Evolutionary conservation across 1,140 invertebrate species (phyloP).

Genomic region (Hycleus phaleratus): DNA sequence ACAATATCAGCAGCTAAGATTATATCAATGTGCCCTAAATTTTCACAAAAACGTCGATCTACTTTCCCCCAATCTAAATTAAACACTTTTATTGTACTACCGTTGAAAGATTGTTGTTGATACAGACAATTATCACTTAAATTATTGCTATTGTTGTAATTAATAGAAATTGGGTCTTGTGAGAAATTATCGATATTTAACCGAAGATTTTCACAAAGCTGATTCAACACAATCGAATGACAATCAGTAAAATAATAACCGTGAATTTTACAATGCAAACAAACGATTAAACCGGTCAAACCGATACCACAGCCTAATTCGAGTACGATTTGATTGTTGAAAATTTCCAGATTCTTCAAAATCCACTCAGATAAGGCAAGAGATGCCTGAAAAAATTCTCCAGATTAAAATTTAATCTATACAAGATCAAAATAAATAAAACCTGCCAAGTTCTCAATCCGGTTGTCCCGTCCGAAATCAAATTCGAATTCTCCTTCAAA

Average conservation of each 20-base stretch:
- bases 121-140: not conserved
- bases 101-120: not conserved
- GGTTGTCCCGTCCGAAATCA: slow-evolving; percentile 51
- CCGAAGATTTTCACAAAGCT: slow-evolving; percentile 42
- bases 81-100: slow-evolving; percentile 36
- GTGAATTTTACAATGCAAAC: slow-evolving; percentile 39
- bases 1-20: slow-evolving; percentile 49
- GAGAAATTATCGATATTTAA: slow-evolving; percentile 35
- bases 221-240: slow-evolving; percentile 44
- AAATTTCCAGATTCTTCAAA: slow-evolving; percentile 36
- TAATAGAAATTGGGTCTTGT: not conserved
- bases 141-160: not conserved
- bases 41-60: slow-evolving; percentile 25
- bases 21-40: slow-evolving; percentile 37
- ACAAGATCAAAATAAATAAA: slow-evolving; percentile 6
- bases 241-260: slow-evolving; percentile 48
- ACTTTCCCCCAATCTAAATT: slow-evolving; percentile 47
- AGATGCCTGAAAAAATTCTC: slow-evolving; percentile 36
- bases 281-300: slow-evolving; percentile 45
- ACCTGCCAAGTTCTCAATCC: slow-evolving; percentile 49
- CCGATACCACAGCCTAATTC: slow-evolving; percentile 53
- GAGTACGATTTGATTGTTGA: slow-evolving; percentile 43
- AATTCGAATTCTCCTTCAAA: slow-evolving; percentile 46
- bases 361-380: slow-evolving; percentile 48
- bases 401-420: not conserved